phyloP scores from a whole-genome alignment of 2,888 invertebrate genomes.

The Podabrus alpinus region DNA sequence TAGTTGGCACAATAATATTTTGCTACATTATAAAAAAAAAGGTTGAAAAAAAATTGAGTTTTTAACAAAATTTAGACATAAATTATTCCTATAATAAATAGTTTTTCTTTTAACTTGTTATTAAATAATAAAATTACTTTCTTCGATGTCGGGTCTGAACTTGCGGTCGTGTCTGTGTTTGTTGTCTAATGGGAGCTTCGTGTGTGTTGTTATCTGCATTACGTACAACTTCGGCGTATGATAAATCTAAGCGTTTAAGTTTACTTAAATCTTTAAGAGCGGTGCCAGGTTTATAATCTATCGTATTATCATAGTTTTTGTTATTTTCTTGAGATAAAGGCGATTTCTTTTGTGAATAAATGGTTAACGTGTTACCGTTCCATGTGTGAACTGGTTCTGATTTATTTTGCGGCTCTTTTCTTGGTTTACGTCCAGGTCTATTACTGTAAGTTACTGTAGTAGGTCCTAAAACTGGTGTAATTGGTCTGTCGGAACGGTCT shows the following conservation, averaged over 20 bases:
- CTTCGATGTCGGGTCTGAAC: constrained; percentile 14
- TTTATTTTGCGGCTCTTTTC: constrained; percentile 60
- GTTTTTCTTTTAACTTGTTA: background rate
- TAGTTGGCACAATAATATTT: constrained; percentile 2
- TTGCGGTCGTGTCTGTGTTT: constrained; percentile 4
- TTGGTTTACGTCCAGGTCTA: constrained; percentile 57
- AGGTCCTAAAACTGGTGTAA: constrained; percentile 63
- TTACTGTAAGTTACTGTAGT: constrained; percentile 67
- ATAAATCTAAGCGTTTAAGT: constrained; percentile 77
- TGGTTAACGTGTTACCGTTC: constrained; percentile 74
- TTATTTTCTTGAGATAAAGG: constrained; percentile 64
- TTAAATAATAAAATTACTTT: constrained; percentile 9
- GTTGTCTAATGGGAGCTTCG: background rate
- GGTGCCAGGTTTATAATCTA: constrained; percentile 67
- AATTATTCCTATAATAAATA: background rate
- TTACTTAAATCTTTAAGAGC: constrained; percentile 84
- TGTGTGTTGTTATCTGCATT: constrained; percentile 63
- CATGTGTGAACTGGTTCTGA: constrained; percentile 56
- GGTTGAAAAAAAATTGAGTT: background rate
- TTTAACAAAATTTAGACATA: background rate
- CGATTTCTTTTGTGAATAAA: constrained; percentile 59
- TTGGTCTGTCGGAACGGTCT: constrained; percentile 71
- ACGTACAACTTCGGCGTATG: constrained; percentile 83
- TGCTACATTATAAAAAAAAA: background rate
- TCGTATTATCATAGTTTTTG: constrained; percentile 49